Conservation (phyloP, 2,888 invertebrate genomes). For the Saturnia pavonia region DNA sequence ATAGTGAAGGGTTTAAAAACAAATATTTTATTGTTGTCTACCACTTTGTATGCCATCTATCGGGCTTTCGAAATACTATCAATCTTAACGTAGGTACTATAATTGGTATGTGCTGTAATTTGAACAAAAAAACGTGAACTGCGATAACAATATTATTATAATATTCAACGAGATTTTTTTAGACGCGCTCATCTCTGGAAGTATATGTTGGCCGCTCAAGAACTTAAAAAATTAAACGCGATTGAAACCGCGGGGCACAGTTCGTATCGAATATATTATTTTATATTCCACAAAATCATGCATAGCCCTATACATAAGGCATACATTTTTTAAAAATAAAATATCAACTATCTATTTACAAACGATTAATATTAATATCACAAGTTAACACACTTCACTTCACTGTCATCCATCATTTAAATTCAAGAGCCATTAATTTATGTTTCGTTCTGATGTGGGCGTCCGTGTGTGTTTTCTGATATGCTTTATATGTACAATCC, state of each 20-base stretch:
- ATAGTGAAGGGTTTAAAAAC: too few species aligned
- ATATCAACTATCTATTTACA: constrained; percentile 34
- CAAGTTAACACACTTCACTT: constrained; percentile 48
- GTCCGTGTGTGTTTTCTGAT: constrained; percentile 78
- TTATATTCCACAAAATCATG: too few species aligned
- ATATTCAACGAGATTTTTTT: too few species aligned
- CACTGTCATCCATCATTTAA: constrained; percentile 56
- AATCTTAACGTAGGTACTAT: neutral
- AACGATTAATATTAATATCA: constrained; percentile 72
- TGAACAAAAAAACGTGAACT: neutral
- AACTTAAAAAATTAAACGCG: too few species aligned
- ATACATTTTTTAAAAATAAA: constrained; percentile 30
- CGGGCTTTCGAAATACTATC: neutral
- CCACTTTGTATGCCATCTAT: too few species aligned
- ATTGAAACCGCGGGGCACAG: too few species aligned
- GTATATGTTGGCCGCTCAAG: too few species aligned
- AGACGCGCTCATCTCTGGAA: too few species aligned
- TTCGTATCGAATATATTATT: neutral
- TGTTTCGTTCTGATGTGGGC: constrained; percentile 79
- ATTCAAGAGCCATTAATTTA: constrained; percentile 83
- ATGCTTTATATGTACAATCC: constrained; percentile 76
- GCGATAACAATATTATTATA: too few species aligned
- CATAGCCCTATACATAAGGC: neutral
- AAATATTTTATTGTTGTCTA: neutral
- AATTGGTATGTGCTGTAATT: neutral